A percentile compares a stretch with the other conserved stretches of the same genome.
These are phyloP conservation scores for Strigamia transsilvanica DNA, from an alignment of 2,888 invertebrate species.

Conservation along the genomic window DNA sequence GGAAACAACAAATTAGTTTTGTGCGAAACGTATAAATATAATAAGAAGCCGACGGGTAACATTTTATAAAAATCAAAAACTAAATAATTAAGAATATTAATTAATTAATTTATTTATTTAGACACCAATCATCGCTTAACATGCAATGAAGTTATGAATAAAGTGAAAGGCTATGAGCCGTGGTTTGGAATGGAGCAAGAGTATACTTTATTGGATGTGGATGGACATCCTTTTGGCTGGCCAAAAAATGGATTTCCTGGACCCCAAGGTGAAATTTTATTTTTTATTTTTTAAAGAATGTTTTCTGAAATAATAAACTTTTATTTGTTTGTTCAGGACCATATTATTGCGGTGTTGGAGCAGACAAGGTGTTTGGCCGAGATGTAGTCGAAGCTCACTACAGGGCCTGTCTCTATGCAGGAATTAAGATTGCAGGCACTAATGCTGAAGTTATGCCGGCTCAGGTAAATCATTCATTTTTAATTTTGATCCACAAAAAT, in stretches of 20 bases:
- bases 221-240: constrained; percentile 89
- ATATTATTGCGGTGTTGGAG: constrained; percentile 98
- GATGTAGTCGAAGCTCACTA: constrained; percentile 98
- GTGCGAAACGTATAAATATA: constrained; percentile 87
- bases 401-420: constrained; percentile 91
- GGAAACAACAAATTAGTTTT: constrained; percentile 90
- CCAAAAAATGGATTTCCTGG: constrained; percentile 92
- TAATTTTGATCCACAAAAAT: no score
- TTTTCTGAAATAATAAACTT: no score
- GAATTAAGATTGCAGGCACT: constrained; percentile 89
- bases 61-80: no score
- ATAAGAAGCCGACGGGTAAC: constrained; percentile 80
- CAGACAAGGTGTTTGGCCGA: constrained; percentile 92
- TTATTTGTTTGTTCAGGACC: constrained; percentile 72
- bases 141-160: constrained; percentile 78
- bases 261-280: constrained; percentile 71
- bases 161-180: constrained; percentile 76
- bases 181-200: constrained; percentile 97
- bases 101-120: constrained; percentile 56
- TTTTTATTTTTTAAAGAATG: no score
- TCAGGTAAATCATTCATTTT: constrained; percentile 68
- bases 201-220: constrained; percentile 86
- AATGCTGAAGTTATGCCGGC: constrained; percentile 99
- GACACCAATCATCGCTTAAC: constrained; percentile 77
- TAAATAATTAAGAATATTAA: no score